Base-by-base conservation (phyloP, 2,888 invertebrate genomes). In the Ophion costatus region DNA sequence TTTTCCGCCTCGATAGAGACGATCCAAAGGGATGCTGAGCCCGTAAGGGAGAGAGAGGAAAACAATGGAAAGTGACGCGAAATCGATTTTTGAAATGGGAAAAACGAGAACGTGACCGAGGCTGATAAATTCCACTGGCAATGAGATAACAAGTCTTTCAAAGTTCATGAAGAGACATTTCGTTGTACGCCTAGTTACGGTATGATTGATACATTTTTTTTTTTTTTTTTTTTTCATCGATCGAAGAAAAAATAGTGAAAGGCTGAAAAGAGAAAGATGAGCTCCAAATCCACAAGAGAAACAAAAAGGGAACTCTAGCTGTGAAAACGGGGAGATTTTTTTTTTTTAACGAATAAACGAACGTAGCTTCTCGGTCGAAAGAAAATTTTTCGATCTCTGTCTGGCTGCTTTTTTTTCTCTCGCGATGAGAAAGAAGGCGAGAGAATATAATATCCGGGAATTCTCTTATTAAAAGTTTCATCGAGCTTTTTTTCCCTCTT, bases 391-490 rank as follows among this genome's bases (percentile, higher is more conserved):
- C 57, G 20, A 59, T 59, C 11, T 45, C 20, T 22, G 7, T 45
- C 45, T 51, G 6, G 59, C 59, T 57, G 4, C 38, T 33, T 11
- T 59, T 73, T 74, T 9, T 24, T 42, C 38, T 11, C 20, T 17
- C 2, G 20, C 17, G 56, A 29, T 20, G 14, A 63, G 64, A 33
- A 63, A 29, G 17, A n/a, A 57, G 22, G 42, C 6, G 57, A 63
- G 7, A 29, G 70, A 71, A 57, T 73, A 76, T 64, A 38, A 79
- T 75, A 75, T 79, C 20, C 57, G 42, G 57, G 64, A 82, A 76
- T 83, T 80, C 84, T 88, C 87, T 87, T 84, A 79, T 89, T 89
- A 87, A 88, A 88, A 88, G 83, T 89, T 89, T 84, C n/a, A 29
- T 85, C 67, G 77, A 86, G 59, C 80, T 80, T 78, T 61, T 79